phyloP scores from a whole-genome alignment of 2,888 invertebrate genomes.

The Flabesymbios commensalis region DNA sequence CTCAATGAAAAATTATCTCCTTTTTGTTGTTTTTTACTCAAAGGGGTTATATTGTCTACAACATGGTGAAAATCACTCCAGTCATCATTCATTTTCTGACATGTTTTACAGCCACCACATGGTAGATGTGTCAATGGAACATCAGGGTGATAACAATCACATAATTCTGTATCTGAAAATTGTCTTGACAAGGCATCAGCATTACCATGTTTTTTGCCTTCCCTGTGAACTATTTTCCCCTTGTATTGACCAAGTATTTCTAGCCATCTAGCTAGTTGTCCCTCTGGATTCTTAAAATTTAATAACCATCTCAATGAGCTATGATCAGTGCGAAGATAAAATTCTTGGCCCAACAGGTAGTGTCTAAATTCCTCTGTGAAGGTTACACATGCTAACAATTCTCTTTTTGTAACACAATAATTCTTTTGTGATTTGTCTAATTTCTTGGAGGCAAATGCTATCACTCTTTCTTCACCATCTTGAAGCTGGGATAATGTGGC shows the following conservation, averaged over 20 bases:
- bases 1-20: too few species aligned
- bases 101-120: too few species aligned
- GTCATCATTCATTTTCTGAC: too few species aligned
- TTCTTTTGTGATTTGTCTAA: neutral
- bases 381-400: slow-evolving; percentile 7
- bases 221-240: neutral
- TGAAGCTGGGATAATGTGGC: slow-evolving; percentile 14
- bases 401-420: slow-evolving; percentile 7
- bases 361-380: slow-evolving; percentile 16
- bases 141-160: too few species aligned
- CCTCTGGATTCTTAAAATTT: slow-evolving; percentile 3
- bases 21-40: too few species aligned
- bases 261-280: slow-evolving; percentile 12
- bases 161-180: neutral
- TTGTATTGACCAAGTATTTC: neutral
- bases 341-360: slow-evolving; percentile 11
- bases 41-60: too few species aligned
- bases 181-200: slow-evolving; percentile 4
- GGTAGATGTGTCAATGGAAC: too few species aligned
- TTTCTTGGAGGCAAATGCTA: slow-evolving; percentile 10
- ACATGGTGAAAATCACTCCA: too few species aligned
- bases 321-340: slow-evolving; percentile 13
- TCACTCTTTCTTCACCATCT: slow-evolving; percentile 8
- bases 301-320: slow-evolving; percentile 4
- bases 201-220: slow-evolving; percentile 4